Evolutionary conservation across 2,888 invertebrate genomes (phyloP), one percentile per base, ranked within the genome.

Genomic region (Deilephila elpenor): DNA sequence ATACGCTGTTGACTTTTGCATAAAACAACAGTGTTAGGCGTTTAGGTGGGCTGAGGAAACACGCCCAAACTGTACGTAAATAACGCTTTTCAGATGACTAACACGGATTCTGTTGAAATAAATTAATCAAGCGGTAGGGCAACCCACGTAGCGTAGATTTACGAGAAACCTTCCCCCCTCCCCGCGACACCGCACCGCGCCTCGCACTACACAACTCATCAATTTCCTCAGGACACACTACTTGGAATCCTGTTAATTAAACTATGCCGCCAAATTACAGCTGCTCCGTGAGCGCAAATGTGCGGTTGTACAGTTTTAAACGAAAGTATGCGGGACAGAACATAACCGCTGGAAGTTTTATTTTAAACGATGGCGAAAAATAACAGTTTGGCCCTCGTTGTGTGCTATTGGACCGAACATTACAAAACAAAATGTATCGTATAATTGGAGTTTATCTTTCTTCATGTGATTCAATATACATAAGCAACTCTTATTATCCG

Each of bases 181-280:
- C 74, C 76, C 72, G 74, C 70, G 77, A 67, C 51, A 53, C 51
- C 67, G 70, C 75, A 44, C 71, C 64, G 71, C 75, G 72, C 75
- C 71, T 82, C 82, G 73, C 85, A 84, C 87, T 86, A 92, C 89
- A 91, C 91, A 88, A 89, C 90, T 92, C 93, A 93, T 93, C 91
- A 92, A 93, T 93, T 93, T 89, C 87, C 88, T 86, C 81, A 90
- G 88, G 89, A 90, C 91, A 89, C 84, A 88, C 86, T 84, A 87
- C 89, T 91, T 84, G 89, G 89, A 91, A 90, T 90, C 86, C 87
- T 87, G 90, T 90, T 93, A 93, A 93, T 93, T 93, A 93, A 93
- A 93, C 91, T 91, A 91, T 91, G 88, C 88, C 86, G 80, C 88
- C 84, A 85, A 92, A 92, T 91, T 91, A 89, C 89, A 87, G 82